Evolutionary conservation across 1,140 invertebrate species (phyloP), one percentile per base, ranked within the genome.

Genomic region (Drosophila obscura): DNA sequence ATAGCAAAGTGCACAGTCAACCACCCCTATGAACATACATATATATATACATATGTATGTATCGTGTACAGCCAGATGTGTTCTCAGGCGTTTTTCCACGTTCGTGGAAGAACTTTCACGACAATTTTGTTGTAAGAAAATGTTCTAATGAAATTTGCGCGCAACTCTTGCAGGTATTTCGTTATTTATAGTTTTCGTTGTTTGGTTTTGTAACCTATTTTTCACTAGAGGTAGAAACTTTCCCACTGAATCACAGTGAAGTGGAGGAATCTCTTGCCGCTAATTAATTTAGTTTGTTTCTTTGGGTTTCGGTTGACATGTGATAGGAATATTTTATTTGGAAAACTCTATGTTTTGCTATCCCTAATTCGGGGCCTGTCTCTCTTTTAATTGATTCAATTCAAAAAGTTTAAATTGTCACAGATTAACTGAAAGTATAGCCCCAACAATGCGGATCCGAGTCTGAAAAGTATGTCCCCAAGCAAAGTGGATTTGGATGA

Each of bases 241-340:
- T 53, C n/a, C 44, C 50, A 52, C 35, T 2, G 11, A 41, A 62
- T 55, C 43, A 16, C 35, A 62, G 26, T 28, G 13, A 45, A 75
- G 61, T 19, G 35, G 43, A 48, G 39, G 31, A 76, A 45, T 67
- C 41, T 22, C 58, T 76, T 68, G 19, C 16, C 52, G 57, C 63
- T 76, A 75, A 76, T 76, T 76, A 76, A 76, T 76, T 76, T 48
- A 51, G 45, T 61, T 68, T 74, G 55, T 61, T 67, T 57, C 58
- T 44, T 2, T 41, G 28, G 6, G 35, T 39, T 46, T 24, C 6
- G 16, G 16, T 55, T 24, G 24, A 24, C 44, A 55, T 49, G 56
- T 9, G 0, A 55, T 2, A 6, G 2, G 19, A 22, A 15, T 16
- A 24, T 19, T 45, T 11, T 13, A 0, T 22, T 11, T 22, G 16